phyloP scores from a whole-genome alignment of 2,113 vertebrate genomes.

The Planiliza haematocheilus region DNA sequence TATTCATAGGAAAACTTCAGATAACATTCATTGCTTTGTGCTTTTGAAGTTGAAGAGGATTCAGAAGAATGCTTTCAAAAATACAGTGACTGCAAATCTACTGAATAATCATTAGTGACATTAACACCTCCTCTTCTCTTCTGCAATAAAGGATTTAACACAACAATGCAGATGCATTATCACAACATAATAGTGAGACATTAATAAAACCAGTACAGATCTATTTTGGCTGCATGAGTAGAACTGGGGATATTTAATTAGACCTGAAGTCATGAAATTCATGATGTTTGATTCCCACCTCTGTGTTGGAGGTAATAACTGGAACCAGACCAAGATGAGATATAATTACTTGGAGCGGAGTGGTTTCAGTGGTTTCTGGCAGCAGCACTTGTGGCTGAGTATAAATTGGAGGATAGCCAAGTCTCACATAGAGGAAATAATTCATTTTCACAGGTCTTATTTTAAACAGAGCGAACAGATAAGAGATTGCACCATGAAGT shows the following conservation, averaged over 20 bases:
- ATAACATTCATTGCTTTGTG: not conserved
- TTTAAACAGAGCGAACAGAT: not conserved
- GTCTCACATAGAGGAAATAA: constrained; percentile 11
- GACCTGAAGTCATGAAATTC: constrained; percentile 13
- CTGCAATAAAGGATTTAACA: not conserved
- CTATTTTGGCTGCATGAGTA: not conserved
- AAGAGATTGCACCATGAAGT: not conserved
- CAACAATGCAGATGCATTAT: constrained; percentile 3
- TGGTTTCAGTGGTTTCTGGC: constrained; percentile 38
- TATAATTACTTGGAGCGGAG: not conserved
- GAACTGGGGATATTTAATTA: constrained; percentile 1
- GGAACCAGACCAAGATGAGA: constrained; percentile 4
- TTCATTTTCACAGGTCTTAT: not conserved
- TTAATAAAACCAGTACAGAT: not conserved
- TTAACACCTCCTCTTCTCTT: not conserved
- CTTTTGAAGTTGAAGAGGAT: not conserved
- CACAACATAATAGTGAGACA: not conserved
- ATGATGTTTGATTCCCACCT: constrained; percentile 12
- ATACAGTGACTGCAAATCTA: not conserved
- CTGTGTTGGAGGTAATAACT: constrained; percentile 9
- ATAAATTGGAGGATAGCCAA: constrained; percentile 3
- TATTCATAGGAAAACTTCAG: constrained; percentile 11
- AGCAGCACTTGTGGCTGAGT: constrained; percentile 9
- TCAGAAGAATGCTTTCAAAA: not conserved
- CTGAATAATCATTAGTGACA: not conserved